These are phyloP conservation scores for Bombylius major DNA, from an alignment of 2,888 invertebrate genomes.

Conservation along the genomic window DNA sequence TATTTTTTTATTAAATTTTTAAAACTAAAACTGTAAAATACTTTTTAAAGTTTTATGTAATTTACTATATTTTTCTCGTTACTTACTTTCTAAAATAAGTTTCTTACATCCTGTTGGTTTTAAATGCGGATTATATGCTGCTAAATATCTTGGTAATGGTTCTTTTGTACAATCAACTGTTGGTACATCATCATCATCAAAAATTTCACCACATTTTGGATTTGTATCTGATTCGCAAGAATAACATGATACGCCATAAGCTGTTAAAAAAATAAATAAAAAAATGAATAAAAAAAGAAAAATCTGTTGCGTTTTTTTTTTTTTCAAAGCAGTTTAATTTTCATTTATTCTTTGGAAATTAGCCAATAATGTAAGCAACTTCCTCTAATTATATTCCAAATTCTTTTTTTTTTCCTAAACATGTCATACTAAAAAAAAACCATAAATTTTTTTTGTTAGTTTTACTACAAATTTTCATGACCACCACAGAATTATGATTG, in stretches of 20 bases:
- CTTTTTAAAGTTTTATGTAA: neutral
- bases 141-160: constrained; percentile 26
- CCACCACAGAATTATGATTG: no score
- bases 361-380: neutral
- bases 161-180: constrained; percentile 12
- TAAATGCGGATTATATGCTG: neutral
- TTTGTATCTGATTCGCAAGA: constrained; percentile 27
- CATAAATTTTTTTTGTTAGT: no score
- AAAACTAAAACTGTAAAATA: neutral
- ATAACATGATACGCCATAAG: constrained; percentile 31
- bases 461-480: neutral
- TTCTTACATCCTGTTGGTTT: constrained; percentile 2
- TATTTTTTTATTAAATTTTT: no score
- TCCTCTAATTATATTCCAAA: neutral
- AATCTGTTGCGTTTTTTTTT: neutral
- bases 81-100: neutral
- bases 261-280: constrained; percentile 17
- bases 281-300: neutral
- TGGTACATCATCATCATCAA: neutral
- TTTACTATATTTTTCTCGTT: neutral
- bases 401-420: neutral
- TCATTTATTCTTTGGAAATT: neutral
- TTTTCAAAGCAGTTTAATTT: neutral
- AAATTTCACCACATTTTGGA: constrained; percentile 25
- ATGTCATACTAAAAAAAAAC: no score